Conservation (phyloP, 2,113 vertebrate genomes). For the Cathartes aura region DNA sequence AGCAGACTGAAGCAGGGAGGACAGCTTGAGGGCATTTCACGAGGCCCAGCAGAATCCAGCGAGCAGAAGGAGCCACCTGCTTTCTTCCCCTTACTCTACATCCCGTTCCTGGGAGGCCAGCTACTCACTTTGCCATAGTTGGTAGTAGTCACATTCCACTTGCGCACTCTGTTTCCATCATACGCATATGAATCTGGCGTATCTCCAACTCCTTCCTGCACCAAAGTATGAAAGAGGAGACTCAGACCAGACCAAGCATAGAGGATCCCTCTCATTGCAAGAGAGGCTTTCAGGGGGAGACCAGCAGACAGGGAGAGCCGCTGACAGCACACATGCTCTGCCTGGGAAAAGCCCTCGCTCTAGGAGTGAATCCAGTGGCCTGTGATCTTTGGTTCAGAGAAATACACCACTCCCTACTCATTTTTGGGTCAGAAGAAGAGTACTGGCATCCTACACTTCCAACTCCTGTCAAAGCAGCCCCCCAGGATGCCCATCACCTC, state of each 20-base stretch:
- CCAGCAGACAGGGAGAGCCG: neutral
- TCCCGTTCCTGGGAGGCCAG: neutral
- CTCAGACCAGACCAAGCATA: neutral
- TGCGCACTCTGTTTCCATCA: slow-evolving; percentile 95
- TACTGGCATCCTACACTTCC: neutral
- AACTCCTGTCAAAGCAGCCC: neutral
- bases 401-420: neutral
- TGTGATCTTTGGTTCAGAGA: neutral
- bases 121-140: slow-evolving; percentile 95
- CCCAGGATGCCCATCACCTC: neutral
- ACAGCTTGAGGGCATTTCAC: neutral
- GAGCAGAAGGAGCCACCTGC: neutral
- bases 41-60: neutral
- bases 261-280: neutral
- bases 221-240: neutral
- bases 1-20: neutral
- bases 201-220: slow-evolving; percentile 94
- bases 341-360: neutral
- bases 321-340: neutral
- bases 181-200: slow-evolving; percentile 96
- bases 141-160: slow-evolving; percentile 97
- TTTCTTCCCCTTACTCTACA: neutral
- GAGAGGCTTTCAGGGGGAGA: neutral
- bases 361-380: neutral
- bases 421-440: neutral